Evolutionary conservation across 2,888 invertebrate genomes (phyloP).

Genomic region (Polydrusus tereticollis): DNA sequence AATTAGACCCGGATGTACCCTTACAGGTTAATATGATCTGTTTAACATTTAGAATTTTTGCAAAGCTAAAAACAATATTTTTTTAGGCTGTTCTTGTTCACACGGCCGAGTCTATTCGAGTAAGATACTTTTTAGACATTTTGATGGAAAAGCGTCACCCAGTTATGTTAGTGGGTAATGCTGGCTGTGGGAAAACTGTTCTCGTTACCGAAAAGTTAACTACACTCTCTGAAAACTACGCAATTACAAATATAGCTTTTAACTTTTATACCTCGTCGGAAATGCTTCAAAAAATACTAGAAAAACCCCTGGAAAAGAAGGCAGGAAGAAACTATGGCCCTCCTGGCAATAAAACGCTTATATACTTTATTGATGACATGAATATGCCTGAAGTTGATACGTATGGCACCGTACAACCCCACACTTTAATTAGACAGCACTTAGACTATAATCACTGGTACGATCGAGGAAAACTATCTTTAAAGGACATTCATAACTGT

Average conservation of each 20-base stretch:
- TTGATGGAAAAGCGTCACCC: constrained; percentile 91
- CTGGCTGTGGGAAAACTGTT: constrained; percentile 96
- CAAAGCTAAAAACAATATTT: not conserved
- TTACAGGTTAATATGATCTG: constrained; percentile 74
- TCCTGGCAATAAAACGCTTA: constrained; percentile 91
- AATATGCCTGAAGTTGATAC: constrained; percentile 95
- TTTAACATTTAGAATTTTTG: not conserved
- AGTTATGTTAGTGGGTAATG: constrained; percentile 94
- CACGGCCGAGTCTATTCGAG: constrained; percentile 92
- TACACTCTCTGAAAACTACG: constrained; percentile 86
- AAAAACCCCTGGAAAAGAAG: constrained; percentile 96
- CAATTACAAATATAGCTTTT: constrained; percentile 92
- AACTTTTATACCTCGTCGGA: constrained; percentile 97
- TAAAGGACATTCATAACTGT: constrained; percentile 97
- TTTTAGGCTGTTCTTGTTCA: constrained; percentile 89
- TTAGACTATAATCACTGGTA: constrained; percentile 97
- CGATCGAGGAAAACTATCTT: constrained; percentile 86
- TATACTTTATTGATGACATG: constrained; percentile 97
- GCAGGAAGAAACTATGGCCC: constrained; percentile 95
- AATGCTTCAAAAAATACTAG: constrained; percentile 92
- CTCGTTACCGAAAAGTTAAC: constrained; percentile 79
- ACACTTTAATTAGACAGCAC: constrained; percentile 95
- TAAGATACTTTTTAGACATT: constrained; percentile 90
- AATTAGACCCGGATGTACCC: constrained; percentile 91
- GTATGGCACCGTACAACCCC: constrained; percentile 97